Evolutionary conservation across 2,797 vertebrate species (phyloP), one percentile per base, ranked within the genome.

Genomic region (Triplophysa yarkandensis): DNA sequence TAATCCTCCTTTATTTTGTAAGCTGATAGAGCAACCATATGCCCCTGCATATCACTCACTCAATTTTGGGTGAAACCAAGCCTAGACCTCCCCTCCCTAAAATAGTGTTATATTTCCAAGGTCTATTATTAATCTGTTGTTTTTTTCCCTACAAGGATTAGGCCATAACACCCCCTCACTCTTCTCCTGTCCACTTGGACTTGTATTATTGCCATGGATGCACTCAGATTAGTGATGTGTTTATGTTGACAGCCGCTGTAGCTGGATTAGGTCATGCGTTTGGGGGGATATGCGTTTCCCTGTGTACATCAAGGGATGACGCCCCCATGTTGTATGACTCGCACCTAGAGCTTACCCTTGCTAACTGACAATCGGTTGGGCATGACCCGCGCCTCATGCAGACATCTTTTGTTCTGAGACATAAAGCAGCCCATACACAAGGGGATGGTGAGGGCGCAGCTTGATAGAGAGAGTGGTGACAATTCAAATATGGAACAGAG

Each of bases 211-310:
- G 77, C 82, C 79, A 77, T 83, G 83, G 80, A 83, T 85, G 79
- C 74, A 76, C 68, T 64, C 68, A 77, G 81, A 87, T 82, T 83
- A 86, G 84, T 64, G 80, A 81, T 83, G 81, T 85, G 85, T 87
- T 87, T 85, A 82, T 85, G 81, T 85, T 83, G 83, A 86, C 85
- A 80, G 84, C 76, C 78, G 82, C 74, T 80, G 81, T 82, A 80
- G 78, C 81, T 78, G 81, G 85, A 85, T 88, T 85, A 85, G 80
- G 78, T 85, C 80, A 80, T 82, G 77, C 68, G 82, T 68, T 78
- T 80, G 65, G 76, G 55, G 34, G 43, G 41, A 68, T 43, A 39
- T 6, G 41, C 65, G 61, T 76, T 58, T 64, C 36, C 73, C 52
- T 34, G 43, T 62, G 68, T 60, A 50, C 67, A 14, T 46, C 41